Conservation (phyloP, 2,113 vertebrate species). For the Spermophilus dauricus region DNA sequence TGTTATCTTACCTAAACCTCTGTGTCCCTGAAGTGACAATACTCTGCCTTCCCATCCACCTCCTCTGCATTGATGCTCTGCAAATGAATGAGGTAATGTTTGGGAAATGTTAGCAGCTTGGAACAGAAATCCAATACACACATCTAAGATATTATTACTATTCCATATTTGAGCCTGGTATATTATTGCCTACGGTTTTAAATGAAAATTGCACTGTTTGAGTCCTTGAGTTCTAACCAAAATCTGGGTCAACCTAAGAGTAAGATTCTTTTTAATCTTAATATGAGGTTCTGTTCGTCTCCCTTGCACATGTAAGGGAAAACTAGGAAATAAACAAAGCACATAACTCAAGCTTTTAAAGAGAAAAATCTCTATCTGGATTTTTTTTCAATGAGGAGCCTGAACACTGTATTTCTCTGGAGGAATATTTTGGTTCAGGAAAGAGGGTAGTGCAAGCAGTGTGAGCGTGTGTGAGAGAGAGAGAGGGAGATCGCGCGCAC, state of each 20-base stretch:
- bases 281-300: conserved; percentile 59
- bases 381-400: conserved; percentile 25
- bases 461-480: background rate
- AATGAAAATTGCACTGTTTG: conserved; percentile 52
- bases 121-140: conserved; percentile 63
- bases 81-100: conserved; percentile 86
- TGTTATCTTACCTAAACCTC: conserved; percentile 28
- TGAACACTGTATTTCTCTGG: conserved; percentile 70
- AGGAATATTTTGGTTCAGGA: conserved; percentile 70
- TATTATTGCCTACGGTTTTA: conserved; percentile 36
- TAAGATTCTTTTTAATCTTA: conserved; percentile 61
- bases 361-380: conserved; percentile 56
- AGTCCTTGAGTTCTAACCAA: conserved; percentile 55
- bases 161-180: background rate
- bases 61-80: conserved; percentile 77
- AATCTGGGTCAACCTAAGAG: conserved; percentile 78
- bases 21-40: conserved; percentile 60
- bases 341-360: conserved; percentile 78
- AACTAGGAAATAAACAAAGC: conserved; percentile 85
- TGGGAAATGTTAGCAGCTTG: conserved; percentile 73
- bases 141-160: background rate
- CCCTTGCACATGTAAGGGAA: conserved; percentile 64
- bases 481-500: background rate
- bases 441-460: conserved; percentile 60
- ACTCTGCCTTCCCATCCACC: conserved; percentile 56